A percentile compares a stretch with the other conserved stretches of the same genome.
These are phyloP conservation scores for Mamestra configurata DNA, from an alignment of 1,140 invertebrate genomes.

Conservation along the genomic window DNA sequence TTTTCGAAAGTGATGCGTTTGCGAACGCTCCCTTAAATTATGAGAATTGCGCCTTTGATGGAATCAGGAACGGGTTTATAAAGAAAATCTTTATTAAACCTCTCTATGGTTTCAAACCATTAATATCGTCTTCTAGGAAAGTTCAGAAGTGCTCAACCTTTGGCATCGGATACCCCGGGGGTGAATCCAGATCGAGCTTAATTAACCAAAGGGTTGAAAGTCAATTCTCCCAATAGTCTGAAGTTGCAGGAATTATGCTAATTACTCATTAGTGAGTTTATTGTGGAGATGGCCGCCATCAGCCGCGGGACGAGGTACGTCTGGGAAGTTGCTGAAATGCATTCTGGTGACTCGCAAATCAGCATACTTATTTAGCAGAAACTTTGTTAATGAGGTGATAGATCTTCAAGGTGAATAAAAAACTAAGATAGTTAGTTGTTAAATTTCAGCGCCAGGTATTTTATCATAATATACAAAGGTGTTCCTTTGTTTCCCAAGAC, in stretches of 20 bases:
- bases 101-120: not conserved
- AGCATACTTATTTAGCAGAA: no score
- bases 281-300: constrained; percentile 3
- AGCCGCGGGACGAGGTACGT: not conserved
- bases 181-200: constrained; percentile 1
- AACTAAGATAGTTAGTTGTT: no score
- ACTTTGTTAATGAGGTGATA: no score
- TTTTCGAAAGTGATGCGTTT: no score
- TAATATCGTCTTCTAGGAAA: constrained; percentile 11
- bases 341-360: no score
- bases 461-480: no score
- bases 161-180: not conserved
- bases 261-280: constrained; percentile 22
- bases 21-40: no score
- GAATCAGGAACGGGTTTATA: no score
- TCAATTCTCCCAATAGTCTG: constrained; percentile 14
- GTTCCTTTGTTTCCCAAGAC: no score
- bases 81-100: not conserved
- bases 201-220: constrained; percentile 23
- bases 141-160: not conserved
- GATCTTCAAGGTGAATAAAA: no score
- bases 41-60: no score
- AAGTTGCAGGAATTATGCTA: constrained; percentile 30
- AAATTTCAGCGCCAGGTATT: no score
- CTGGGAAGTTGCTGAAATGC: not conserved